These are phyloP conservation scores for Pharmacophagus antenor DNA, from an alignment of 2,888 invertebrate genomes.

Conservation along the genomic window DNA sequence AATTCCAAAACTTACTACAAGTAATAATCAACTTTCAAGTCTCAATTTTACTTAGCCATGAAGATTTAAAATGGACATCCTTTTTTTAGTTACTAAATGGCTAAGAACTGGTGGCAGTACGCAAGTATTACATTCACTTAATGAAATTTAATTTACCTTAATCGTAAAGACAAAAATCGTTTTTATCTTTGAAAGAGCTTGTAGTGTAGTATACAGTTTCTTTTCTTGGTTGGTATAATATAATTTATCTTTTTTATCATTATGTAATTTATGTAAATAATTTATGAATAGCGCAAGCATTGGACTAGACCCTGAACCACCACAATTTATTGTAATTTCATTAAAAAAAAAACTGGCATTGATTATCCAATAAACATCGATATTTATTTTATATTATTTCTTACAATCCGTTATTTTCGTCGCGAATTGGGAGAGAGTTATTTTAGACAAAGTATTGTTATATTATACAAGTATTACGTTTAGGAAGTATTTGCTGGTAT, in stretches of 20 bases:
- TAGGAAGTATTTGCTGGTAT: constrained; percentile 17
- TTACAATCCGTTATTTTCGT: constrained; percentile 4
- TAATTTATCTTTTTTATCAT: constrained; percentile 8
- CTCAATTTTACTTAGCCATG: no score
- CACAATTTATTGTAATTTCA: constrained; percentile 35
- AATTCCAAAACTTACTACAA: no score
- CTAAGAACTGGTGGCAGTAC: not conserved
- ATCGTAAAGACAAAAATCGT: not conserved
- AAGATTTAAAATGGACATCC: no score
- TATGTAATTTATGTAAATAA: constrained; percentile 26
- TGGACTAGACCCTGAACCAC: constrained; percentile 33
- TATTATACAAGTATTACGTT: not conserved
- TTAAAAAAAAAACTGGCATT: constrained; percentile 35
- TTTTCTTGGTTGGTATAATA: not conserved
- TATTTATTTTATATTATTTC: constrained; percentile 14
- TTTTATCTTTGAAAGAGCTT: not conserved
- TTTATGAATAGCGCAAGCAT: constrained; percentile 27
- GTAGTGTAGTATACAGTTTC: not conserved
- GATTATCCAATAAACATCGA: constrained; percentile 27
- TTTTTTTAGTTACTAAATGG: no score
- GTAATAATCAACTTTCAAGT: no score
- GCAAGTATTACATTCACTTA: not conserved
- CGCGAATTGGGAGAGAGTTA: not conserved
- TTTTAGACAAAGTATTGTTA: not conserved
- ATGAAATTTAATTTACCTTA: not conserved